phyloP scores from a whole-genome alignment of 2,113 vertebrate genomes.

The Hiodon tergisus region DNA sequence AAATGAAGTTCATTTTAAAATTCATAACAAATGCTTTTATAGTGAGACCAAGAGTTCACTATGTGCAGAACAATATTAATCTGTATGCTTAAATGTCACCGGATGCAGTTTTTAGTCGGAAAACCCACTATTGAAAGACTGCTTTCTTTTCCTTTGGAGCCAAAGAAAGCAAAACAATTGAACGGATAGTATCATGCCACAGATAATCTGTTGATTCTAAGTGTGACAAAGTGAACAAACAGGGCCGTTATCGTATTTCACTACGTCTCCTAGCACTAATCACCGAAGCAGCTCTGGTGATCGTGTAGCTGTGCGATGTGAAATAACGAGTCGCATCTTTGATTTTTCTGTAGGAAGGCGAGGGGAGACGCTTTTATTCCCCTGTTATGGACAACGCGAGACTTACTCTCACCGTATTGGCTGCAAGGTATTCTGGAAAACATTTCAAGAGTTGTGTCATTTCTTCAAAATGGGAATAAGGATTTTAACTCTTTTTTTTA shows the following conservation, averaged over 20 bases:
- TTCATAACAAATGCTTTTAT: constrained; percentile 25
- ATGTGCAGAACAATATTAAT: constrained; percentile 36
- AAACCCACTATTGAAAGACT: neutral
- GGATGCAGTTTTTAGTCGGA: constrained; percentile 19
- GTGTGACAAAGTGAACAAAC: constrained; percentile 4
- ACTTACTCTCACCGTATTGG: too few relatives aligned
- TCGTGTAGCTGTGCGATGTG: neutral
- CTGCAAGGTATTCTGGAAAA: too few relatives aligned
- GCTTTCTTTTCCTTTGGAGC: neutral
- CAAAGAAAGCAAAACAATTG: neutral
- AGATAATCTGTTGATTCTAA: constrained; percentile 9
- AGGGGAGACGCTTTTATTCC: neutral
- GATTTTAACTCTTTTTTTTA: too few relatives aligned
- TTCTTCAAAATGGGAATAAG: too few relatives aligned
- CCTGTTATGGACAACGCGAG: constrained; percentile 14
- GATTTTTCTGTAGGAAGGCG: neutral
- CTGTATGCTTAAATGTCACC: constrained; percentile 24
- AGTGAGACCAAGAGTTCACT: constrained; percentile 32
- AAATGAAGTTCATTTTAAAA: constrained; percentile 14
- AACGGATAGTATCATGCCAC: constrained; percentile 12
- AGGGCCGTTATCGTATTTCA: constrained; percentile 15
- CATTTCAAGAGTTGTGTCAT: too few relatives aligned
- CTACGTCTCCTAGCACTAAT: constrained; percentile 16
- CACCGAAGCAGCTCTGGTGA: neutral
- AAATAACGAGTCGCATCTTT: neutral